Evolutionary conservation across 2,113 vertebrate genomes (phyloP), one percentile per base, ranked within the genome.

Genomic region (Myotis yumanensis): DNA sequence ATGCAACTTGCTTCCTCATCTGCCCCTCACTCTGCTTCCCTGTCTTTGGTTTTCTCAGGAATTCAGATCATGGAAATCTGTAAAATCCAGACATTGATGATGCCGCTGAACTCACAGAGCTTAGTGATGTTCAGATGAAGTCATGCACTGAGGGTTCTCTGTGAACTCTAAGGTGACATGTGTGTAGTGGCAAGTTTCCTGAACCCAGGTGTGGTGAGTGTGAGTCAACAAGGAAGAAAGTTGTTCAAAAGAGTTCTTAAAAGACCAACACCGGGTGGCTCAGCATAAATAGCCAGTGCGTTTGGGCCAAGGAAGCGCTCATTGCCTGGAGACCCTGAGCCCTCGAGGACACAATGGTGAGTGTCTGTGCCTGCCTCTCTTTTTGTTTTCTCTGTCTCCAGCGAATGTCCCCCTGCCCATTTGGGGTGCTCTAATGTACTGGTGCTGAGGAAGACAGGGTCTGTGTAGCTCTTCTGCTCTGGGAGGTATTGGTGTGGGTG

Each of bases 141-240:
- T 28, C 22, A 1, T 17, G 32, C 48, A 4, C 75, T 10, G 7
- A 62, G 11, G 7, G 23, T n/a, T 35, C 32, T 37, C 9, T 17
- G 10, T 10, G 48, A 32, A 35, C 40, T n/a, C 23, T 72, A 46
- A 83, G 73, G 59, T 46, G 23, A 18, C n/a, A 35, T 10, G 4
- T 48, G 15, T 4, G 4, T 4, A 3, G 8, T 46, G 46, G 46
- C 7, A 69, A 32, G 20, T 86, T 68, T 95, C 89, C 86, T 91
- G 75, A 32, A 40, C 7, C 4, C 80, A 75, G 51, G 76, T 84
- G 75, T 46, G 32, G n/a, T 66, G n/a, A 77, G 73, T 80, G 30
- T 37, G 80, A 95, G 76, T 85, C 85, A 97, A 96, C 85, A 96
- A 86, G 92, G 77, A 96, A 95, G 32, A 93, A 97, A 86, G 75